Percentiles rank a stretch among this genome's conserved stretches.
Conservation (phyloP, 2,888 invertebrate species). For the Latheticus oryzae region DNA sequence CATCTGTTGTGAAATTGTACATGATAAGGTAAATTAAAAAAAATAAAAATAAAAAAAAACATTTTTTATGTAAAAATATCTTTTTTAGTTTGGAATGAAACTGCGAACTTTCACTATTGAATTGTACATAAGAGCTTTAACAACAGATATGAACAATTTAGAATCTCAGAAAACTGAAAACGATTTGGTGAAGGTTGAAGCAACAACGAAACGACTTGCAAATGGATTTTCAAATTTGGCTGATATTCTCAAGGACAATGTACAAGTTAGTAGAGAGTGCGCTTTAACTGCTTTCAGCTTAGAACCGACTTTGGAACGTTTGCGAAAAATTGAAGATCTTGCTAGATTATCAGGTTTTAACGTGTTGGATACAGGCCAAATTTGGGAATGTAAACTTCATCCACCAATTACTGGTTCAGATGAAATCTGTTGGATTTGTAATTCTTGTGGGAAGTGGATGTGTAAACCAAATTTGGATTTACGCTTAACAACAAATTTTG, state of each 20-base stretch:
- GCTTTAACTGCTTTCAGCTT: slow-evolving; percentile 81
- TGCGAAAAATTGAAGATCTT: slow-evolving; percentile 70
- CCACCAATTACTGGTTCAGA: slow-evolving; percentile 59
- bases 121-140: slow-evolving; percentile 79
- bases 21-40: slow-evolving; percentile 52
- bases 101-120: slow-evolving; percentile 77
- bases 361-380: slow-evolving; percentile 62
- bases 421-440: slow-evolving; percentile 60
- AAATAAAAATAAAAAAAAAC: not conserved
- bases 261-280: slow-evolving; percentile 76
- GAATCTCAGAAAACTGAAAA: slow-evolving; percentile 73
- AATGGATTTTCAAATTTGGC: slow-evolving; percentile 75
- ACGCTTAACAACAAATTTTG: slow-evolving; percentile 59
- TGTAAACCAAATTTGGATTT: slow-evolving; percentile 58
- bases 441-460: slow-evolving; percentile 62
- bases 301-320: slow-evolving; percentile 74
- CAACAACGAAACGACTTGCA: slow-evolving; percentile 71
- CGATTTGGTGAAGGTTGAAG: slow-evolving; percentile 67
- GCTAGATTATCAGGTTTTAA: slow-evolving; percentile 68
- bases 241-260: slow-evolving; percentile 70
- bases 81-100: slow-evolving; percentile 55
- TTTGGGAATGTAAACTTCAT: slow-evolving; percentile 63
- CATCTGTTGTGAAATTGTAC: slow-evolving; percentile 71
- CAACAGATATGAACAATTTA: slow-evolving; percentile 80
- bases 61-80: slow-evolving; percentile 29